These are phyloP conservation scores for Pangasius larnaudii DNA, from an alignment of 2,797 vertebrate genomes.

Conservation along the genomic window DNA sequence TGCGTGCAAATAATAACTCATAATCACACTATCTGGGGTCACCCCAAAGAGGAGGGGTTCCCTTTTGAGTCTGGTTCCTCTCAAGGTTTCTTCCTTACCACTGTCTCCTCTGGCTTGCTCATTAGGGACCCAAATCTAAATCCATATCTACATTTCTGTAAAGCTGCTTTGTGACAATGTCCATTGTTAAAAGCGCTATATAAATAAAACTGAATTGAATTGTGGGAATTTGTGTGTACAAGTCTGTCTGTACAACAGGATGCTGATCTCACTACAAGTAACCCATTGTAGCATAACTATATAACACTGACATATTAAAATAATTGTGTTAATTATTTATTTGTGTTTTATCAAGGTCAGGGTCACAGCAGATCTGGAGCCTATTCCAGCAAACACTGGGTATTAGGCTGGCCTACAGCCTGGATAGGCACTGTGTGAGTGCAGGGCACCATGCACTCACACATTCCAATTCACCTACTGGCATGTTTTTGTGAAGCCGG, in stretches of 20 bases:
- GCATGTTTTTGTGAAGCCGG: no score
- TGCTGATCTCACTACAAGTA: not conserved
- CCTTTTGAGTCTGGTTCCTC: not conserved
- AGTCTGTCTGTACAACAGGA: not conserved
- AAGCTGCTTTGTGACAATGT: not conserved
- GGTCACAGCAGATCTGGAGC: no score
- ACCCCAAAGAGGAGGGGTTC: not conserved
- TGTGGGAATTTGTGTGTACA: not conserved
- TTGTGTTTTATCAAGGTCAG: not conserved
- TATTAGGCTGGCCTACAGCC: not conserved
- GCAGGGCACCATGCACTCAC: not conserved
- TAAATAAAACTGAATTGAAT: not conserved
- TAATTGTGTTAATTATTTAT: not conserved
- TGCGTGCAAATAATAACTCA: not conserved
- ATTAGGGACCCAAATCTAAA: not conserved
- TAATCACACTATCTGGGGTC: not conserved
- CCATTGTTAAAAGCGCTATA: not conserved
- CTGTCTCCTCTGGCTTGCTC: not conserved
- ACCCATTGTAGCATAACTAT: not conserved
- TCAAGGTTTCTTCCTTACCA: not conserved
- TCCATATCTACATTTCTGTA: not conserved
- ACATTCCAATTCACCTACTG: not conserved
- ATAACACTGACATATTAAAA: not conserved
- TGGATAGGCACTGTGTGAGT: not conserved
- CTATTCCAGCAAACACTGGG: not conserved